Evolutionary conservation across 2,113 vertebrate species (phyloP).

Genomic region (Strix uralensis): DNA sequence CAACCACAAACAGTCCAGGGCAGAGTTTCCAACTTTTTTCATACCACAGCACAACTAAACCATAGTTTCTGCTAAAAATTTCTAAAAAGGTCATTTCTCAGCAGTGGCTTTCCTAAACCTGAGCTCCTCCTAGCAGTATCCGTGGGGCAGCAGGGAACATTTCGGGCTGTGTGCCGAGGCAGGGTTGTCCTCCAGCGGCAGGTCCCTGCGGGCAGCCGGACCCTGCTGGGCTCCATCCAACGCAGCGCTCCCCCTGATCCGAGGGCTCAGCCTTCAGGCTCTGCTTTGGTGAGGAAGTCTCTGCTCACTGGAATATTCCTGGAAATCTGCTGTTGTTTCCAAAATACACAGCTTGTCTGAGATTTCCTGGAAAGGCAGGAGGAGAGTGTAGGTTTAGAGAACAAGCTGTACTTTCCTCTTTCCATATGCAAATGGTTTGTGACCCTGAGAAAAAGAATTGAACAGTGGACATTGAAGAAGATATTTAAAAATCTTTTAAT

Average conservation of each 20-base stretch:
- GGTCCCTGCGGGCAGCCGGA: not conserved
- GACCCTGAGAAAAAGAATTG: not conserved
- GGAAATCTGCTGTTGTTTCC: not conserved
- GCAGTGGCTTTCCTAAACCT: not conserved
- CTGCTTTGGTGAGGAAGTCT: not conserved
- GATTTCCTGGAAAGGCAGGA: not conserved
- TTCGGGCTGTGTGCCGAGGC: not conserved
- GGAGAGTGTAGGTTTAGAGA: not conserved
- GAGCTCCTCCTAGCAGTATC: not conserved
- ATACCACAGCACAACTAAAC: not conserved
- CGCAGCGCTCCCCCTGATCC: accelerated
- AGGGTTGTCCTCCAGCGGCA: accelerated
- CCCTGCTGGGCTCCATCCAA: not conserved
- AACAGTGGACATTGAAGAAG: not conserved
- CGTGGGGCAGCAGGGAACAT: not conserved
- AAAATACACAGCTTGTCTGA: not conserved
- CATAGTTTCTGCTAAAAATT: not conserved
- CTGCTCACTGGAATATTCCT: not conserved
- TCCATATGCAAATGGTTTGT: not conserved
- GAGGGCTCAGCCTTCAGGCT: not conserved
- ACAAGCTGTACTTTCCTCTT: not conserved
- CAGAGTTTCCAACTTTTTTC: not conserved
- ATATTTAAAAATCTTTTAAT: not conserved
- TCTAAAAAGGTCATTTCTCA: not conserved
- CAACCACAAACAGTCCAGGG: not conserved